Conservation (phyloP, 2,888 invertebrate species). For the Steinernema hermaphroditum region DNA sequence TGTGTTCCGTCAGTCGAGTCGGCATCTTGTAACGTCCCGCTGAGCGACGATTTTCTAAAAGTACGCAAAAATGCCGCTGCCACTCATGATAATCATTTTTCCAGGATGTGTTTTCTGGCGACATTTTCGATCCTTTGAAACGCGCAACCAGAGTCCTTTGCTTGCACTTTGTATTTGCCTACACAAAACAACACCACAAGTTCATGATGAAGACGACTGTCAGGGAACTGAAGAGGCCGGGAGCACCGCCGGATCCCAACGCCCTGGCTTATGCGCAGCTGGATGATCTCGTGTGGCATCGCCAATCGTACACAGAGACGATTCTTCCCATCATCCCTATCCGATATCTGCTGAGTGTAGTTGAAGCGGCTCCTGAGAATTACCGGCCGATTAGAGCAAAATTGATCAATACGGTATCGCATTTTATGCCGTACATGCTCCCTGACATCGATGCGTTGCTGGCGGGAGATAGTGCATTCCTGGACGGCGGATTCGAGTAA, state of each 20-base stretch:
- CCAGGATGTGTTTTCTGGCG: conserved; percentile 44
- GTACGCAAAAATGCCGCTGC: neutral
- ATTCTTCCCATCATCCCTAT: conserved; percentile 43
- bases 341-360: conserved; percentile 38
- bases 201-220: conserved; percentile 2
- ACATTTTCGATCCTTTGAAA: conserved; percentile 41
- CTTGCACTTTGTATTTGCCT: conserved; percentile 42
- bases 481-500: neutral
- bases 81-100: conserved; percentile 30
- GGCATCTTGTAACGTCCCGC: conserved; percentile 38
- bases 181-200: conserved; percentile 37
- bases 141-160: conserved; percentile 40
- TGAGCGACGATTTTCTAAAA: conserved; percentile 36
- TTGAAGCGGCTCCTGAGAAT: conserved; percentile 38
- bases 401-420: conserved; percentile 32
- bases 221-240: neutral
- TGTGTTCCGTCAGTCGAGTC: conserved; percentile 40
- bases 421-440: conserved; percentile 40
- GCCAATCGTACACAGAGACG: conserved; percentile 37
- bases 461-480: neutral
- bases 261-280: neutral
- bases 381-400: conserved; percentile 39
- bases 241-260: neutral
- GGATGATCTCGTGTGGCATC: conserved; percentile 33
- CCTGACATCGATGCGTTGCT: conserved; percentile 33